phyloP scores from a whole-genome alignment of 2,113 vertebrate species.

The Xenus cinereus region DNA sequence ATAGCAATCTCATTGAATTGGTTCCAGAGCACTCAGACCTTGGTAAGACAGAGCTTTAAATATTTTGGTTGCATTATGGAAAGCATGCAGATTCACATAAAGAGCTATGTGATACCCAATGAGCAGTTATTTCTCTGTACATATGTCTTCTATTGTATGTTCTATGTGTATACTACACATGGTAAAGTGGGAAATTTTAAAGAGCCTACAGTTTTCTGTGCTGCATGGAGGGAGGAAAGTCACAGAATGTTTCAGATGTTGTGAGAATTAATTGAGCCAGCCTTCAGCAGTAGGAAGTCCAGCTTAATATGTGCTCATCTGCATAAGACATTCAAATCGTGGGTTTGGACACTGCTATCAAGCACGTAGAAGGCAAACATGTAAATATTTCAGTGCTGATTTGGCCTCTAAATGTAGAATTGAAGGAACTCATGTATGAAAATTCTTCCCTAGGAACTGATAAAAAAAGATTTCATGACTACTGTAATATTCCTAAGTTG shows the following conservation, averaged over 20 bases:
- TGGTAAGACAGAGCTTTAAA: neutral
- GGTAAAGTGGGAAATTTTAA: neutral
- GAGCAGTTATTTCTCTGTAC: neutral
- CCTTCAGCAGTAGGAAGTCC: neutral
- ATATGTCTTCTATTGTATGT: neutral
- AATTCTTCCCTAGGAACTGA: conserved; percentile 48
- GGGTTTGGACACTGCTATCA: neutral
- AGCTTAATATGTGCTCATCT: neutral
- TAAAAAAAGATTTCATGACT: conserved; percentile 33
- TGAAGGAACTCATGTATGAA: conserved; percentile 39
- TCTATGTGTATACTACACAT: neutral
- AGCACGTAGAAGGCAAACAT: neutral
- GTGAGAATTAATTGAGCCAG: neutral
- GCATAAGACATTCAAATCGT: neutral
- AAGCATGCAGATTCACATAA: neutral
- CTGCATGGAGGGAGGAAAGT: neutral
- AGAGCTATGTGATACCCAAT: neutral
- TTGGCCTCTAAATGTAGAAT: conserved; percentile 20
- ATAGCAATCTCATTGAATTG: neutral
- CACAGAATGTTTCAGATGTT: neutral
- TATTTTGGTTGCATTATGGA: neutral
- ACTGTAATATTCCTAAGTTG: conserved; percentile 33
- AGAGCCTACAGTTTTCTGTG: neutral
- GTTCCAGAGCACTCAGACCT: neutral
- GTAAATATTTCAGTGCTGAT: conserved; percentile 49